A percentile compares a stretch with the other conserved stretches of the same genome.
Conservation (phyloP, 2,797 vertebrate species). For the Ambastaia sidthimunki region DNA sequence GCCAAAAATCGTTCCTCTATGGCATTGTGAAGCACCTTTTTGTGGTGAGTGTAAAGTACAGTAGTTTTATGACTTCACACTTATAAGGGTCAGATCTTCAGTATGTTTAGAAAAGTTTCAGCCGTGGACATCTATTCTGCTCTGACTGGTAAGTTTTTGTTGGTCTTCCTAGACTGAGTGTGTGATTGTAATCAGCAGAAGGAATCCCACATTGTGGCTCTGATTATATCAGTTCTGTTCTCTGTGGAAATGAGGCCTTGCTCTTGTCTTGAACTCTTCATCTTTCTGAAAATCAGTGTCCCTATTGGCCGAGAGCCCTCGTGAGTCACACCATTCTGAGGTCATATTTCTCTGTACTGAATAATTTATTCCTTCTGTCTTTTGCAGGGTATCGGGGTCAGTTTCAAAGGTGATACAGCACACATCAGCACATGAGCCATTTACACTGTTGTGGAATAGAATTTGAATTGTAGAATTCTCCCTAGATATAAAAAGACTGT, state of each 20-base stretch:
- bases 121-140: neutral
- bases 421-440: conserved; percentile 27
- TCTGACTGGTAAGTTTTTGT: neutral
- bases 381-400: conserved; percentile 34
- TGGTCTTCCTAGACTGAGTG: conserved; percentile 13
- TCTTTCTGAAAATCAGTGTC: conserved; percentile 49
- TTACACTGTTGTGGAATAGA: neutral
- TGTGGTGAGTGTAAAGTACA: too few relatives aligned
- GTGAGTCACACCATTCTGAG: conserved; percentile 50
- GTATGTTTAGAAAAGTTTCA: neutral
- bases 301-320: conserved; percentile 42
- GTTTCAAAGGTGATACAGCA: conserved; percentile 43
- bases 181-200: conserved; percentile 39
- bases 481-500: too few relatives aligned
- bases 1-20: too few relatives aligned
- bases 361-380: conserved; percentile 61
- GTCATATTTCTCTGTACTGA: conserved; percentile 56
- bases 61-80: too few relatives aligned
- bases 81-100: neutral
- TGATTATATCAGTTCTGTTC: conserved; percentile 47
- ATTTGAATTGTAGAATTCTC: too few relatives aligned
- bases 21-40: too few relatives aligned
- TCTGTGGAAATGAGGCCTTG: conserved; percentile 42
- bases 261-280: conserved; percentile 40
- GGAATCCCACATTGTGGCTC: conserved; percentile 26